phyloP scores from a whole-genome alignment of 2,797 vertebrate species.

The Melanotaenia parkinsoni region DNA sequence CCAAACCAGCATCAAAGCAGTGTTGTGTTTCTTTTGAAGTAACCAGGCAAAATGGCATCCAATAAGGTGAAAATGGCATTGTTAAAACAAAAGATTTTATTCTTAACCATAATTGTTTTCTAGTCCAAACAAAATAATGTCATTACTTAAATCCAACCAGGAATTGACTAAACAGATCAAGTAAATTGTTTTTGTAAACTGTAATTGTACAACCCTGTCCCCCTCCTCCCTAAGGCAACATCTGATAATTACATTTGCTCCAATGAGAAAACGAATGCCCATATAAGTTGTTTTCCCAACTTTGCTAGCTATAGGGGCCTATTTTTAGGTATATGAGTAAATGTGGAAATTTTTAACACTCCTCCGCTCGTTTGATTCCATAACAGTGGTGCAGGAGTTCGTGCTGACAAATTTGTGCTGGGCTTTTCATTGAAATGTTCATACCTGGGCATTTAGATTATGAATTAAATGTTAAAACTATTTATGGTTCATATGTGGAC shows the following conservation, averaged over 20 bases:
- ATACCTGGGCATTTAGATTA: not conserved
- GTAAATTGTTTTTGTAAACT: not conserved
- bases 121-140: not conserved
- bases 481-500: not conserved
- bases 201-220: not conserved
- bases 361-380: not conserved
- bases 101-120: not conserved
- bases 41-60: not conserved
- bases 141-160: not conserved
- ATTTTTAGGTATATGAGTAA: not conserved
- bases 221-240: not conserved
- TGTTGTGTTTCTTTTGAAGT: not conserved
- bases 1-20: no score
- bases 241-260: not conserved
- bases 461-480: not conserved
- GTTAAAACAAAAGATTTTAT: not conserved
- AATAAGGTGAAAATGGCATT: not conserved
- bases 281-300: not conserved
- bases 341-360: not conserved
- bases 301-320: not conserved
- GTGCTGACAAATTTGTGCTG: not conserved
- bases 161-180: not conserved
- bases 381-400: not conserved
- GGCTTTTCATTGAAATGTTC: not conserved
- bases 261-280: no score